Percentiles rank a stretch among this genome's conserved stretches.
Evolutionary conservation across 2,797 vertebrate species (phyloP).

Genomic region (Lepilemur septentrionalis): DNA sequence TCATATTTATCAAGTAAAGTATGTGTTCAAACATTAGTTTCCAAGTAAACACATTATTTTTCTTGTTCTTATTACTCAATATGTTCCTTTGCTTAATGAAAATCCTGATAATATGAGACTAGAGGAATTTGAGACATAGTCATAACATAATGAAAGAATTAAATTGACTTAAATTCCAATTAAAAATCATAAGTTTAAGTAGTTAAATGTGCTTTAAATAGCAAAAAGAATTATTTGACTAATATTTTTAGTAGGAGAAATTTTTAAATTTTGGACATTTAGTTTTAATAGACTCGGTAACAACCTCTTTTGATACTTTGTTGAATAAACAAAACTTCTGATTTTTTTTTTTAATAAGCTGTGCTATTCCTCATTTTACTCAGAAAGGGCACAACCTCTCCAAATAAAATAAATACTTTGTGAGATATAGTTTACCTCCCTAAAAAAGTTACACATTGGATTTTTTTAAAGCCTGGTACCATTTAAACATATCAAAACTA

Average conservation of each 20-base stretch:
- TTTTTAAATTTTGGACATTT: background rate
- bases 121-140: background rate
- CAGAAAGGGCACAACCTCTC: background rate
- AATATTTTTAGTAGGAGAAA: background rate
- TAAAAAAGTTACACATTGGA: background rate
- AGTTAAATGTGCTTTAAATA: slow-evolving; percentile 16
- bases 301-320: background rate
- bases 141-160: background rate
- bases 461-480: background rate
- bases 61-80: background rate
- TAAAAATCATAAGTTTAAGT: background rate
- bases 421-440: background rate
- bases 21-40: background rate
- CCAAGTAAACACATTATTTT: background rate
- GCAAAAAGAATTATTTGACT: background rate
- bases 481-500: background rate
- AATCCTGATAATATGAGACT: background rate
- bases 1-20: background rate
- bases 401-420: background rate
- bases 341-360: background rate
- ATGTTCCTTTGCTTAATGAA: background rate
- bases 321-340: background rate
- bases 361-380: background rate
- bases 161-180: background rate
- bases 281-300: background rate